These are phyloP conservation scores for Nomada lathburiana DNA, from an alignment of 2,888 invertebrate genomes.

Conservation along the genomic window DNA sequence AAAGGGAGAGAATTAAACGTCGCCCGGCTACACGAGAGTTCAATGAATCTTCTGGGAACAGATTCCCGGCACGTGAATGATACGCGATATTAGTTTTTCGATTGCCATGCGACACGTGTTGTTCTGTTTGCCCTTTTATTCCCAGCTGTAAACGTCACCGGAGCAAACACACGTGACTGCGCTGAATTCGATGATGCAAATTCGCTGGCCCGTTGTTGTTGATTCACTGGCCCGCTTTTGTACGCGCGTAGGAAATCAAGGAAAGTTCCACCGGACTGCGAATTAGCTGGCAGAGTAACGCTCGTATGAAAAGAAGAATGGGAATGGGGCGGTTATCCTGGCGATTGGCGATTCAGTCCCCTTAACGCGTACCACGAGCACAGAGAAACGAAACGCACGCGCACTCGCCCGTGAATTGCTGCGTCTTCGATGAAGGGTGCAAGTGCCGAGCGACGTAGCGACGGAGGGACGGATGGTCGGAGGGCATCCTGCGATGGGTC, in stretches of 20 bases:
- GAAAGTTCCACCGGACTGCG: too few species aligned
- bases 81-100: conserved; percentile 40
- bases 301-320: too few species aligned
- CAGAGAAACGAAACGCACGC: not conserved
- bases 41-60: conserved; percentile 23
- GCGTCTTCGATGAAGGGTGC: not conserved
- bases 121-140: not conserved
- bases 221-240: too few species aligned
- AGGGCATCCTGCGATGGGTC: conserved; percentile 32
- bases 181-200: not conserved
- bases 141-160: not conserved
- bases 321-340: too few species aligned
- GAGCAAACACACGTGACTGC: not conserved
- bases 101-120: conserved; percentile 21
- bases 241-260: too few species aligned
- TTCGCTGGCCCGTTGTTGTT: not conserved
- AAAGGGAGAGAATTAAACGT: not conserved
- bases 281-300: too few species aligned
- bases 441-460: not conserved
- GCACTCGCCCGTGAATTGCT: too few species aligned
- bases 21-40: conserved; percentile 7
- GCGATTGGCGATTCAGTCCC: not conserved
- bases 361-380: not conserved
- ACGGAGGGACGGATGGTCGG: conserved; percentile 30
- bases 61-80: conserved; percentile 31